A percentile compares a stretch with the other conserved stretches of the same genome.
Conservation (phyloP, 2,797 vertebrate species). For the Chromis chromis region DNA sequence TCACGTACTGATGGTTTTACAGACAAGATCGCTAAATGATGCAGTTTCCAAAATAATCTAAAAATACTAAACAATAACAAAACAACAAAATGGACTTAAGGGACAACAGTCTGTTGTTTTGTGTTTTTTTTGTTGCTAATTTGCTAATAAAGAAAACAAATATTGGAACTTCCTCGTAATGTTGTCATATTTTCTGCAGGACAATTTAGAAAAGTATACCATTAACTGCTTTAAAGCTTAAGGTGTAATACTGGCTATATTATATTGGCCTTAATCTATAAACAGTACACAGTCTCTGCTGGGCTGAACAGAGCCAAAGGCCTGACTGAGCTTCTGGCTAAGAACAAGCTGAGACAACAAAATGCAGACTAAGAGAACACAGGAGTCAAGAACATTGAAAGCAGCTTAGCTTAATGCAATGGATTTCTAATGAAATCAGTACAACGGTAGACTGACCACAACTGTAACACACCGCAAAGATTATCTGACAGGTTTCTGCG, state of each 20-base stretch:
- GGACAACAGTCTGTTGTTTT: not conserved
- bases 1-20: conserved; percentile 24
- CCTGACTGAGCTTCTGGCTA: conserved; percentile 8
- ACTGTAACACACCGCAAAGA: conserved; percentile 13
- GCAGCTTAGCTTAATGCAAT: conserved; percentile 62
- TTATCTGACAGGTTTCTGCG: conserved; percentile 4
- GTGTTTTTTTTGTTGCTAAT: not conserved
- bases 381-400: conserved; percentile 65
- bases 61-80: conserved; percentile 38
- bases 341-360: conserved; percentile 42
- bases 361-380: conserved; percentile 41
- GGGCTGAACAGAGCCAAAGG: conserved; percentile 8
- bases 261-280: not conserved
- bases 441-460: conserved; percentile 33
- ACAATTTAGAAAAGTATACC: not conserved
- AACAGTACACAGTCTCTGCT: conserved; percentile 6
- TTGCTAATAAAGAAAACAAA: not conserved
- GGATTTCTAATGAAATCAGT: conserved; percentile 60
- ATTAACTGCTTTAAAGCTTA: not conserved
- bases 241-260: not conserved
- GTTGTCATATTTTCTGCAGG: not conserved
- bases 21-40: conserved; percentile 38
- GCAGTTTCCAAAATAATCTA: conserved; percentile 26
- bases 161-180: not conserved
- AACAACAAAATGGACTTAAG: not conserved